phyloP scores from a whole-genome alignment of 2,797 vertebrate genomes.

The Chromis chromis region DNA sequence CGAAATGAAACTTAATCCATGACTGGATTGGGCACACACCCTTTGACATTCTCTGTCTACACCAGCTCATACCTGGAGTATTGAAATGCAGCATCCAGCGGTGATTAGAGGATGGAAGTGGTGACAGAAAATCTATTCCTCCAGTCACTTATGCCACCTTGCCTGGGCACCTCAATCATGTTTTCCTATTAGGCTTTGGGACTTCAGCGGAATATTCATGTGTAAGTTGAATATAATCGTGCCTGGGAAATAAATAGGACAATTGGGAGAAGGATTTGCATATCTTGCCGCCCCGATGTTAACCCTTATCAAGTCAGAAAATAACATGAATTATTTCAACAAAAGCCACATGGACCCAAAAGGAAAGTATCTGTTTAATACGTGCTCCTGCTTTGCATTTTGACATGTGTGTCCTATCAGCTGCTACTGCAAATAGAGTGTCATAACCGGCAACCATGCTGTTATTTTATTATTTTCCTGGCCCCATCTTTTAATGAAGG shows the following conservation, averaged over 20 bases:
- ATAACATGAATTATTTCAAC: constrained; percentile 37
- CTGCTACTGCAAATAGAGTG: constrained; percentile 22
- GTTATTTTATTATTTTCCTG: constrained; percentile 38
- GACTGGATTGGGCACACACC: constrained; percentile 17
- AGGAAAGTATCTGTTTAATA: constrained; percentile 20
- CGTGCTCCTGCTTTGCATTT: constrained; percentile 35
- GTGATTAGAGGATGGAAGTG: constrained; percentile 52
- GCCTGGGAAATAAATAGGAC: constrained; percentile 47
- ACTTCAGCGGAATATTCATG: constrained; percentile 50
- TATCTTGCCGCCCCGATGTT: constrained; percentile 34
- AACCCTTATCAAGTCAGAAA: constrained; percentile 53
- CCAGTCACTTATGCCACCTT: constrained; percentile 29
- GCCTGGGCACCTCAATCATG: constrained; percentile 59
- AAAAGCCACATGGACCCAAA: constrained; percentile 9
- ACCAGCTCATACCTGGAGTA: constrained; percentile 17
- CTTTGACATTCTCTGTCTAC: constrained; percentile 20
- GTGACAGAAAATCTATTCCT: constrained; percentile 41
- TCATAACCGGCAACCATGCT: constrained; percentile 8
- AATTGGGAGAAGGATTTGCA: constrained; percentile 51
- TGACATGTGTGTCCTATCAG: constrained; percentile 28
- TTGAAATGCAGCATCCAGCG: constrained; percentile 40
- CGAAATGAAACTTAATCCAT: constrained; percentile 41
- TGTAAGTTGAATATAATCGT: constrained; percentile 38
- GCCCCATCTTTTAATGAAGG: constrained; percentile 43
- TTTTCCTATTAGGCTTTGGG: constrained; percentile 46